phyloP scores from a whole-genome alignment of 2,888 invertebrate genomes.

The Clitarchus hookeri region DNA sequence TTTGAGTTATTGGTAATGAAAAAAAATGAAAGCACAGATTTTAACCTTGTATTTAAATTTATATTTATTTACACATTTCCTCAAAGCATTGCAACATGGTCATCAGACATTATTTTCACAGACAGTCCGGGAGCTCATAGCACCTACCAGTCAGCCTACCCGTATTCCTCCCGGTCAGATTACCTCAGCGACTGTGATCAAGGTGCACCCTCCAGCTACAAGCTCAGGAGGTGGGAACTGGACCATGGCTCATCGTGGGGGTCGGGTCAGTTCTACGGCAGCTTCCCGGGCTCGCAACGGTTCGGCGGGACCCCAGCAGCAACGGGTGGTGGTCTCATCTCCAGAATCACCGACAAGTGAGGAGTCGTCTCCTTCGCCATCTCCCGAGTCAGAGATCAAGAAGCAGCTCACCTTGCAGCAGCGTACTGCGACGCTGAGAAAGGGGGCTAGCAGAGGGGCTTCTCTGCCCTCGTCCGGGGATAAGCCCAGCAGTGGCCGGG shows the following conservation, averaged over 20 bases:
- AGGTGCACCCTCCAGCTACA: background rate
- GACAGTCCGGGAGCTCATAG: conserved; percentile 63
- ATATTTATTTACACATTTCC: background rate
- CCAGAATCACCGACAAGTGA: conserved; percentile 89
- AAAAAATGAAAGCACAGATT: no score
- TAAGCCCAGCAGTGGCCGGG: conserved; percentile 24
- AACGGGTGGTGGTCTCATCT: conserved; percentile 62
- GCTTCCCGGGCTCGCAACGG: conserved; percentile 32
- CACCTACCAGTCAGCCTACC: conserved; percentile 36
- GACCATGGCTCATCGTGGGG: conserved; percentile 34
- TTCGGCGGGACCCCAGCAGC: conserved; percentile 29
- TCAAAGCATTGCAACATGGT: conserved; percentile 24
- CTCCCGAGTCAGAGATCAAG: conserved; percentile 71
- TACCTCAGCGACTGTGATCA: conserved; percentile 21
- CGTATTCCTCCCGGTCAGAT: conserved; percentile 33
- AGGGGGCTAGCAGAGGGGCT: conserved; percentile 28
- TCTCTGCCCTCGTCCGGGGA: conserved; percentile 28
- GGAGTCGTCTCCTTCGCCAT: conserved; percentile 67
- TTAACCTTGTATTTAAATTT: no score
- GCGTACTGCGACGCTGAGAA: conserved; percentile 35
- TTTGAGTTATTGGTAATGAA: no score
- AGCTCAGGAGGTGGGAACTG: conserved; percentile 32
- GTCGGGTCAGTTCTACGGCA: conserved; percentile 30
- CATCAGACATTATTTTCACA: conserved; percentile 55
- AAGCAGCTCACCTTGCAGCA: conserved; percentile 52